These are phyloP conservation scores for Lutjanus argentimaculatus DNA, from an alignment of 2,797 vertebrate genomes.

Conservation along the genomic window DNA sequence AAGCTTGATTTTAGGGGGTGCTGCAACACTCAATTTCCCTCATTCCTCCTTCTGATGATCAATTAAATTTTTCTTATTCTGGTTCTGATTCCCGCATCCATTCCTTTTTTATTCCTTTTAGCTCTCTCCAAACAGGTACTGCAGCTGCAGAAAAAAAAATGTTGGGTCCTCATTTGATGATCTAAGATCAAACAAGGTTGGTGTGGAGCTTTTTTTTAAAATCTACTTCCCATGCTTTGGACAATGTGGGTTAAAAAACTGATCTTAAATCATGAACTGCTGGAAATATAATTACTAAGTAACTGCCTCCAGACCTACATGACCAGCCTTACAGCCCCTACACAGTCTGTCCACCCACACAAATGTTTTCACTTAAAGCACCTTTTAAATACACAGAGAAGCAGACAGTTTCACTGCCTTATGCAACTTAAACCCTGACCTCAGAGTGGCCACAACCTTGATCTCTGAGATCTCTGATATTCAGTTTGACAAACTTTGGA, in stretches of 20 bases:
- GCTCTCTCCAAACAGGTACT: too few species aligned
- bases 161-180: too few species aligned
- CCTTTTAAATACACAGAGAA: conserved; percentile 14
- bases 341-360: conserved; percentile 5
- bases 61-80: too few species aligned
- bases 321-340: background rate
- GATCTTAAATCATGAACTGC: background rate
- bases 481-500: background rate
- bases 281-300: background rate
- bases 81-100: too few species aligned
- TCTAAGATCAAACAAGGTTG: too few species aligned
- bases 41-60: too few species aligned
- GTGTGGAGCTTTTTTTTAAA: too few species aligned
- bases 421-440: conserved; percentile 2
- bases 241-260: background rate
- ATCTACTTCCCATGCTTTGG: too few species aligned
- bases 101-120: too few species aligned
- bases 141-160: too few species aligned
- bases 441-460: background rate
- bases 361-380: conserved; percentile 3
- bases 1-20: too few species aligned
- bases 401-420: background rate
- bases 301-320: background rate
- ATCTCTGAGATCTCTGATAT: background rate
- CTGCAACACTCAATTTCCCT: too few species aligned